A percentile compares a stretch with the other conserved stretches of the same genome.
Evolutionary conservation across 2,797 vertebrate genomes (phyloP).

Genomic region (Lacerta agilis): DNA sequence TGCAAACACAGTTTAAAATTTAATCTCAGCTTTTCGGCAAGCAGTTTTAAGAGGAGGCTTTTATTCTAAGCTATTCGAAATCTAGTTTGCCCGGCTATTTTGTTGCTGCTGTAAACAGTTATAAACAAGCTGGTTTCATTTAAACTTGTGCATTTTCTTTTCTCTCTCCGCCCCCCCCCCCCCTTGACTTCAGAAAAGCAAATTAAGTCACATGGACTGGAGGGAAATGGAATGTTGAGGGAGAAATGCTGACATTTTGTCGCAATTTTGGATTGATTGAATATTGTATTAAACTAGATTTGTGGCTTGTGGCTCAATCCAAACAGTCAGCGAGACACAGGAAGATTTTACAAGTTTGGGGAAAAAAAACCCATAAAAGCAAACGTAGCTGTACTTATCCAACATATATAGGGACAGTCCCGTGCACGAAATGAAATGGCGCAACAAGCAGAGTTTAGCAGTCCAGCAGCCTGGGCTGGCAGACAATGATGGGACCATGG

Average conservation of each 20-base stretch:
- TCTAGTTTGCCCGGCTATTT: constrained; percentile 60
- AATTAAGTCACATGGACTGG: neutral
- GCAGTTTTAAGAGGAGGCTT: constrained; percentile 33
- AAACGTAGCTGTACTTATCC: neutral
- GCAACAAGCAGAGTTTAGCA: neutral
- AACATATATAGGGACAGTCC: neutral
- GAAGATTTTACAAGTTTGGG: constrained; percentile 38
- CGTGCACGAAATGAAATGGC: too few relatives aligned
- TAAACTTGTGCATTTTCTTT: constrained; percentile 44
- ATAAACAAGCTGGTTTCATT: constrained; percentile 60
- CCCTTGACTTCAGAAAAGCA: constrained; percentile 34
- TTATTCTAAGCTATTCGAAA: constrained; percentile 52
- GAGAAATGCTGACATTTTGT: constrained; percentile 36
- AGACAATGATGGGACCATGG: neutral
- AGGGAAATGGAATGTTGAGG: constrained; percentile 35
- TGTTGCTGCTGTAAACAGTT: constrained; percentile 48
- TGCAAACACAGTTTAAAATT: constrained; percentile 34
- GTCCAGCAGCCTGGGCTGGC: neutral
- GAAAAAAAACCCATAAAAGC: neutral
- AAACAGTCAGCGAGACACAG: constrained; percentile 39
- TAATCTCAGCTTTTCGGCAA: constrained; percentile 36
- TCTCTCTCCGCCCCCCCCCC: too few relatives aligned
- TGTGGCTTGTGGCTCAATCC: constrained; percentile 54
- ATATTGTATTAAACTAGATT: constrained; percentile 48
- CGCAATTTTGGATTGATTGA: constrained; percentile 62